Evolutionary conservation across 2,888 invertebrate genomes (phyloP), one percentile per base, ranked within the genome.

Genomic region (Tholera decimalis): DNA sequence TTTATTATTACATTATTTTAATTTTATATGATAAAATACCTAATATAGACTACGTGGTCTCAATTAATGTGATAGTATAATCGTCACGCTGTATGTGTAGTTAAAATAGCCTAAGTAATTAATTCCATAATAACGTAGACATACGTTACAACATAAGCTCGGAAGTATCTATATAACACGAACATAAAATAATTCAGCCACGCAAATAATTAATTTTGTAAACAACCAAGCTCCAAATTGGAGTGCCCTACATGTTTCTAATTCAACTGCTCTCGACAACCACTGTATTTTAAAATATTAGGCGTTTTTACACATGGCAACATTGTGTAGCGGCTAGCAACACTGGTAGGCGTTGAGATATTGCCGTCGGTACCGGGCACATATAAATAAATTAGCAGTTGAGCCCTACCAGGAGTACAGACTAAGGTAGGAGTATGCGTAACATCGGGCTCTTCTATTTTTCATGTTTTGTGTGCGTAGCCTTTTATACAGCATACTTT

Each of bases 381-480:
- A 41, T 58, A 76, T 82, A 79, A 80, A 80, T 80, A 80, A 79
- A 82, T 80, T 76, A 82, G 64, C 37, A 68, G 55, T 44, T 33
- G 41, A 55, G 70, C 71, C 59, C 64, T 67, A 67, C 65, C 30
- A 26, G 44, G 75, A 53, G 68, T 37, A 43, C 44, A 64, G 63
- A 71, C 66, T 55, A 66, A 62, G 54, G 77, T 72, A 64, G 59
- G 80, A 70, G 39, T 58, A 41, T 71, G 61, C 64, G 69, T 65
- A 61, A 55, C 56, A 54, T 58, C 11, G 30, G 33, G 13, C 64
- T 62, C 47, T 64, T 79, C 67, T 49, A 70, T 78, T 80, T 80
- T 79, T 79, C 51, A 81, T 73, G 30, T 51, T 46, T 62, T 55
- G 9, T 47, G 26, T 49, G 65, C 39, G 53, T 50, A 43, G 3